Percentiles rank a stretch among this genome's conserved stretches.
These are phyloP conservation scores for Scarus forsteni DNA, from an alignment of 2,797 vertebrate genomes.

Conservation along the genomic window DNA sequence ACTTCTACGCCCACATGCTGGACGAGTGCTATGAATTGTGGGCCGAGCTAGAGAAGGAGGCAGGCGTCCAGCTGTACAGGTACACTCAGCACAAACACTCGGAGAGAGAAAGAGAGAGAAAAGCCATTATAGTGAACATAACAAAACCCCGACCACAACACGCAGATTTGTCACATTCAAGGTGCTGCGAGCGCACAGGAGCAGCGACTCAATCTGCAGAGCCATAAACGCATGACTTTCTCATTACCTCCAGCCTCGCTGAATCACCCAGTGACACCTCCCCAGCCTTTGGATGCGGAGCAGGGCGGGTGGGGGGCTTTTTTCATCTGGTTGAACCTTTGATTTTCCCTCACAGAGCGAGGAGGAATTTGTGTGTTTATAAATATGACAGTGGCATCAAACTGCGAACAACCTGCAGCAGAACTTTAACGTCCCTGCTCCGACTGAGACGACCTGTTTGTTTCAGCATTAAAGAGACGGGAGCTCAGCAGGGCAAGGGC, in stretches of 20 bases:
- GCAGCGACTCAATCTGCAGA: slow-evolving; percentile 56
- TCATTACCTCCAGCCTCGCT: slow-evolving; percentile 53
- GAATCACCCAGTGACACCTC: slow-evolving; percentile 45
- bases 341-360: slow-evolving; percentile 22
- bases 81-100: slow-evolving; percentile 53
- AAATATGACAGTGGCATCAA: slow-evolving; percentile 47
- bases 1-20: slow-evolving; percentile 91
- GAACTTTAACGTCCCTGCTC: slow-evolving; percentile 9
- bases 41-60: slow-evolving; percentile 87
- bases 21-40: slow-evolving; percentile 88
- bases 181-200: slow-evolving; percentile 39
- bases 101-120: slow-evolving; percentile 27
- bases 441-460: slow-evolving; percentile 7
- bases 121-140: slow-evolving; percentile 51
- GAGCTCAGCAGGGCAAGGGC: slow-evolving; percentile 1
- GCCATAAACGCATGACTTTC: slow-evolving; percentile 62
- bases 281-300: slow-evolving; percentile 41
- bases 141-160: slow-evolving; percentile 43
- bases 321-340: slow-evolving; percentile 23
- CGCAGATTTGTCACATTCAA: slow-evolving; percentile 57
- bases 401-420: slow-evolving; percentile 11
- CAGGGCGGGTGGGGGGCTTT: slow-evolving; percentile 10
- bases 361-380: slow-evolving; percentile 43
- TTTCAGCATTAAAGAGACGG: slow-evolving; percentile 8
- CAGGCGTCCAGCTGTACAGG: slow-evolving; percentile 87